Conservation (phyloP, 2,797 vertebrate species). For the Alca torda region DNA sequence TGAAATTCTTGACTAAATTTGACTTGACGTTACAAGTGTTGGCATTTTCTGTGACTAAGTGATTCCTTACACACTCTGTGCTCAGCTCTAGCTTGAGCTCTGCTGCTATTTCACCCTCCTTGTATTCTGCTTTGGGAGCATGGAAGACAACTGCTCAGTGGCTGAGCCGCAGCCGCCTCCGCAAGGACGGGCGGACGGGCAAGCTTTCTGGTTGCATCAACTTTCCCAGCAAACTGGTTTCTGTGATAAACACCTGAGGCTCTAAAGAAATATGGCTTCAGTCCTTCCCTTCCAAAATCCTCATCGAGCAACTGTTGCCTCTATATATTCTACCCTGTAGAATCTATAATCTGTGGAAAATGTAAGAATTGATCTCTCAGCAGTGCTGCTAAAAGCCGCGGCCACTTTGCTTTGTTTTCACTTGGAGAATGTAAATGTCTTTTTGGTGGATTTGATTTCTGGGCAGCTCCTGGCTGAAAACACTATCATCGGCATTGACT, state of each 20-base stretch:
- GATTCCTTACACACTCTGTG: not conserved
- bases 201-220: not conserved
- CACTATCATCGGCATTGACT: not conserved
- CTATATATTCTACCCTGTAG: not conserved
- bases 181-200: fast-evolving
- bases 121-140: not conserved
- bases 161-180: not conserved
- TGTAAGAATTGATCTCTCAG: not conserved
- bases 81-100: not conserved
- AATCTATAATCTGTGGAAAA: not conserved
- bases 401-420: not conserved
- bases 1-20: not conserved
- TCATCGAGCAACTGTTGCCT: not conserved
- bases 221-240: not conserved
- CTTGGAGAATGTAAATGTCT: not conserved
- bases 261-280: not conserved
- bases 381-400: not conserved
- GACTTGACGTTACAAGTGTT: not conserved
- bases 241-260: not conserved
- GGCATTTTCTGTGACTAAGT: not conserved
- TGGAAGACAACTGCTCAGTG: not conserved
- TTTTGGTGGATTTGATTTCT: not conserved
- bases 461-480: not conserved
- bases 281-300: not conserved
- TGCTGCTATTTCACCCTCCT: not conserved